Evolutionary conservation across 2,113 vertebrate species (phyloP).

Genomic region (Marmota flaviventris): DNA sequence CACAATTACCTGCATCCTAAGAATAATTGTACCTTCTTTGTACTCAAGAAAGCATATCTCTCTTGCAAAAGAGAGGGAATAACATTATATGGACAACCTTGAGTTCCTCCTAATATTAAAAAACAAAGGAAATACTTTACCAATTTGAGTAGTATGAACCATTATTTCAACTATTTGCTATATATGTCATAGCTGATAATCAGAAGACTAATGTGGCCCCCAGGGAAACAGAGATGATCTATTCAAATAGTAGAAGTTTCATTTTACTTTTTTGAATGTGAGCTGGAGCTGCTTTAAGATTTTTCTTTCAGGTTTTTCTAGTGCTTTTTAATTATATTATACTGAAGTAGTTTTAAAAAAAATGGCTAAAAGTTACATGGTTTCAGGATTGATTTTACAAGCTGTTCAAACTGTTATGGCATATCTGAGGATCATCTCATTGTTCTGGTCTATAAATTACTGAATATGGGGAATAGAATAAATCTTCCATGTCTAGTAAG

Average conservation of each 20-base stretch:
- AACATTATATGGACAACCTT: background rate
- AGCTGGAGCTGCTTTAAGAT: background rate
- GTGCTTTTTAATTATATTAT: background rate
- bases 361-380: background rate
- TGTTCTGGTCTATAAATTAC: slow-evolving; percentile 37
- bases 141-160: background rate
- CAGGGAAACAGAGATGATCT: background rate
- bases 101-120: background rate
- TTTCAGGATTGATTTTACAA: background rate
- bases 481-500: background rate
- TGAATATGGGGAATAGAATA: background rate
- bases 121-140: background rate
- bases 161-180: slow-evolving; percentile 1
- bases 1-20: background rate
- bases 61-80: background rate
- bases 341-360: background rate
- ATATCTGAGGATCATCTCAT: background rate
- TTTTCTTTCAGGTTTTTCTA: background rate
- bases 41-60: background rate
- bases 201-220: background rate
- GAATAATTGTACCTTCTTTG: background rate
- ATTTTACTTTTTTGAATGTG: slow-evolving; percentile 20
- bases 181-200: background rate
- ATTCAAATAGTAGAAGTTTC: background rate
- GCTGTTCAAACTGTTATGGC: background rate